Conservation (phyloP, 2,797 vertebrate genomes). For the Malacoraja senta region DNA sequence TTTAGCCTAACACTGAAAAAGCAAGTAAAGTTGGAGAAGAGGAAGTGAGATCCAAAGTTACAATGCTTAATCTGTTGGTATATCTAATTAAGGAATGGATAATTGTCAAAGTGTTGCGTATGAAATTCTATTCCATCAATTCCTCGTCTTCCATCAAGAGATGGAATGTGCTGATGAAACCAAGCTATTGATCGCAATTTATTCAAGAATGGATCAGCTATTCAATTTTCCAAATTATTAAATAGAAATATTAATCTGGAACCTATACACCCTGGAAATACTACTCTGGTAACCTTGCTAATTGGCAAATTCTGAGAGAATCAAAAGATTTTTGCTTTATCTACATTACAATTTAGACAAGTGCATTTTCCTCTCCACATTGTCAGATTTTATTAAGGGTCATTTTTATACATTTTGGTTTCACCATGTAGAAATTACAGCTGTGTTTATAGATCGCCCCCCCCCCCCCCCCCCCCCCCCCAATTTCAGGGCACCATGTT, state of each 20-base stretch:
- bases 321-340: neutral
- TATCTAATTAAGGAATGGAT: neutral
- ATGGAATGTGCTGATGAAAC: neutral
- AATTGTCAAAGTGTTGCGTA: neutral
- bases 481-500: too few relatives aligned
- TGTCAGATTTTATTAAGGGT: neutral
- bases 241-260: neutral
- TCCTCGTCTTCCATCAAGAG: neutral
- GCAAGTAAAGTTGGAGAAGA: neutral
- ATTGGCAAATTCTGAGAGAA: neutral
- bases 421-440: too few relatives aligned
- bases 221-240: neutral
- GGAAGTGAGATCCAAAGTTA: neutral
- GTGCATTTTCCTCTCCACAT: neutral
- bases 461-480: too few relatives aligned
- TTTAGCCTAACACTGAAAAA: too few relatives aligned
- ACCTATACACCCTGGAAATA: neutral
- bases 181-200: neutral
- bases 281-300: neutral
- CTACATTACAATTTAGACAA: neutral
- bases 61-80: neutral
- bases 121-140: neutral
- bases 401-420: too few relatives aligned
- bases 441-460: too few relatives aligned
- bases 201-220: too few relatives aligned